These are phyloP conservation scores for Gymnosoma rotundatum DNA, from an alignment of 2,888 invertebrate species.

Conservation along the genomic window DNA sequence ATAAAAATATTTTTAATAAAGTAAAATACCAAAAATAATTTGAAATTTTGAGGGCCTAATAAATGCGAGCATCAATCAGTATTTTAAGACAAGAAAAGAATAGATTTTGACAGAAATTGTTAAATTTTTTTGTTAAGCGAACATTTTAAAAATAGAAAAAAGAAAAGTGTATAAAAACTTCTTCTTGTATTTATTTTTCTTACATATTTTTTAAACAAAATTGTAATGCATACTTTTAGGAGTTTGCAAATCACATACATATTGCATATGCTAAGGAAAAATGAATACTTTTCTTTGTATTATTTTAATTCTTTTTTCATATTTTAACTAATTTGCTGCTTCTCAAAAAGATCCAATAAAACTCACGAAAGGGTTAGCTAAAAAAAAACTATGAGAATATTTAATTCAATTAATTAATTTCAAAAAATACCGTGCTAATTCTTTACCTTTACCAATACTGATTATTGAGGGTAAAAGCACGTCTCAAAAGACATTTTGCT, in stretches of 20 bases:
- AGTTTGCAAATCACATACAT: not conserved
- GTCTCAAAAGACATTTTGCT: too few relatives aligned
- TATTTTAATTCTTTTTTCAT: not conserved
- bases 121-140: too few relatives aligned
- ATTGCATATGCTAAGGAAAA: not conserved
- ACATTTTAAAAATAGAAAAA: too few relatives aligned
- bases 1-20: not conserved
- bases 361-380: not conserved
- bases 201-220: not conserved
- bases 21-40: not conserved
- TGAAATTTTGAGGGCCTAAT: not conserved
- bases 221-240: constrained; percentile 26
- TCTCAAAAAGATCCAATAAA: not conserved
- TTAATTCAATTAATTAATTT: too few relatives aligned
- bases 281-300: not conserved
- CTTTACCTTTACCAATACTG: too few relatives aligned
- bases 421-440: too few relatives aligned
- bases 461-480: too few relatives aligned
- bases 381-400: too few relatives aligned
- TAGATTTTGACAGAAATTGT: not conserved
- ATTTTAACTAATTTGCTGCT: not conserved
- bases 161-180: not conserved
- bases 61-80: not conserved
- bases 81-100: not conserved
- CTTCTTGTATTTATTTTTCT: not conserved